These are phyloP conservation scores for Okapia johnstoni DNA, from an alignment of 2,113 vertebrate genomes.

Conservation along the genomic window DNA sequence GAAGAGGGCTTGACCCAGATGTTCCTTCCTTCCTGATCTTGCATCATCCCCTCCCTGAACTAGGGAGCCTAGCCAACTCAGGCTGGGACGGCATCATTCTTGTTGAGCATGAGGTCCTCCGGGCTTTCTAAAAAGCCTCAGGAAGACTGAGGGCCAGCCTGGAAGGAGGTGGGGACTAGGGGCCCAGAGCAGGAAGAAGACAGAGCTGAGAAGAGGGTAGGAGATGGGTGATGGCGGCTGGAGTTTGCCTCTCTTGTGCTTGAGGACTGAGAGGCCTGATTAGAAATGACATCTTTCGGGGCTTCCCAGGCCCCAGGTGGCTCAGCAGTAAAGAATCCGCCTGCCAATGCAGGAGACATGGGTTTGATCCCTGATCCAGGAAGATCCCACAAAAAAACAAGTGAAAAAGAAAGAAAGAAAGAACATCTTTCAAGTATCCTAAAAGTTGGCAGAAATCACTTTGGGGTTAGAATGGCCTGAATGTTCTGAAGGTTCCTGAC, in stretches of 20 bases:
- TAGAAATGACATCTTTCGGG: neutral
- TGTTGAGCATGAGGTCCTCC: neutral
- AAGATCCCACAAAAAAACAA: neutral
- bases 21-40: neutral
- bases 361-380: neutral
- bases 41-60: neutral
- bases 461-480: neutral
- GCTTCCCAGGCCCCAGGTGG: neutral
- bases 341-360: neutral
- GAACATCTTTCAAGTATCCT: neutral
- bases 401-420: neutral
- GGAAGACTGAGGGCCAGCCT: neutral
- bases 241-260: neutral
- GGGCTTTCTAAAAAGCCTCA: neutral
- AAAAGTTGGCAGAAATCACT: neutral
- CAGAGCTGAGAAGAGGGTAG: neutral
- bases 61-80: neutral
- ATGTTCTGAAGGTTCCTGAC: neutral
- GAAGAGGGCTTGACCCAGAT: neutral
- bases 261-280: neutral
- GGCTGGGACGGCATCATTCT: neutral
- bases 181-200: neutral
- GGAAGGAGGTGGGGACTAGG: neutral
- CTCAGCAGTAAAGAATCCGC: neutral
- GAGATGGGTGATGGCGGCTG: rapidly evolving